Conservation (phyloP, 2,113 vertebrate genomes). For the Ochotona princeps region DNA sequence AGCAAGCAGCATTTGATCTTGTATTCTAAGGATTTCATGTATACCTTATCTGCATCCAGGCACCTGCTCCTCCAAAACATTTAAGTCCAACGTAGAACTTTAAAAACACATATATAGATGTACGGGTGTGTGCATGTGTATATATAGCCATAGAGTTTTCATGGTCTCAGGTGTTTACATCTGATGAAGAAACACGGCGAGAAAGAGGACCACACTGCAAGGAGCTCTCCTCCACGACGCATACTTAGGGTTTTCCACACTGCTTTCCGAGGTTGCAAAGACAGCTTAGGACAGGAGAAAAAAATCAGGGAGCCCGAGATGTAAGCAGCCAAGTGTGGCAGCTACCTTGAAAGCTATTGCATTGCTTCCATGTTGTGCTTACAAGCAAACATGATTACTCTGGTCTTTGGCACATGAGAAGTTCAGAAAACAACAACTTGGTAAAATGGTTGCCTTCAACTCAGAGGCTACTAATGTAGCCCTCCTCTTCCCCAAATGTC, state of each 20-base stretch:
- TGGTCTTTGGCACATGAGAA: constrained; percentile 16
- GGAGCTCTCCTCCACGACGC: not conserved
- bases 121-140: not conserved
- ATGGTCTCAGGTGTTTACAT: not conserved
- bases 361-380: not conserved
- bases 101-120: too few species aligned
- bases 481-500: not conserved
- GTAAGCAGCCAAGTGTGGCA: not conserved
- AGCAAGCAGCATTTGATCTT: not conserved
- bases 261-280: not conserved
- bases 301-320: not conserved
- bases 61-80: not conserved
- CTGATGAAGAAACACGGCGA: not conserved
- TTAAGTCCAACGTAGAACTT: not conserved
- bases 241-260: not conserved
- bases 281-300: not conserved
- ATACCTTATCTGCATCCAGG: not conserved
- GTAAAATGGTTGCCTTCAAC: not conserved
- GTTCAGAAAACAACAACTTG: constrained; percentile 1
- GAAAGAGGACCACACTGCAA: not conserved
- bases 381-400: not conserved
- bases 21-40: not conserved
- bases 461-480: not conserved
- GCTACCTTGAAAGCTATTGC: not conserved
- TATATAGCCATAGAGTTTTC: not conserved